A percentile compares a stretch with the other conserved stretches of the same genome.
Evolutionary conservation across 1,140 invertebrate species (phyloP).

Genomic region (Ectropis grisescens): DNA sequence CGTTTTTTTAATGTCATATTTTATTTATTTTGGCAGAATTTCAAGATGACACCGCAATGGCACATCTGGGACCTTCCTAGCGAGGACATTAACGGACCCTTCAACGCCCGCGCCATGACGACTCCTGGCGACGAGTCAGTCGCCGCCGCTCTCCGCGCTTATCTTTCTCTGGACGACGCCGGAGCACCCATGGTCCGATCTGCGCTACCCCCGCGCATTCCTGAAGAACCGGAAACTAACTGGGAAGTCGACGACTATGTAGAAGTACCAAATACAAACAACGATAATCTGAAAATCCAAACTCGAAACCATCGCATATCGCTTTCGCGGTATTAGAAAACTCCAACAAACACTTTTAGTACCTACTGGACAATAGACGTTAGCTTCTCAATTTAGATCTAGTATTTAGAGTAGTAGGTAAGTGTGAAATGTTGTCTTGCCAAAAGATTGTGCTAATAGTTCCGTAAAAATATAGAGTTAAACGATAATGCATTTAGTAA

Average conservation of each 20-base stretch:
- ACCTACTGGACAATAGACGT: too few relatives aligned
- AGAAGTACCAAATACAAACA: slow-evolving; percentile 25
- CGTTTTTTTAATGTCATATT: too few relatives aligned
- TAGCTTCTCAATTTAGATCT: too few relatives aligned
- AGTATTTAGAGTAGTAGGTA: too few relatives aligned
- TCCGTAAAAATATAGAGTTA: slow-evolving; percentile 1
- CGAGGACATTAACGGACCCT: slow-evolving; percentile 70
- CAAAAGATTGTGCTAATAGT: slow-evolving; percentile 8
- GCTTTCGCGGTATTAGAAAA: too few relatives aligned
- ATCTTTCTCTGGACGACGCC: slow-evolving; percentile 72
- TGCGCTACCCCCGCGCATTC: slow-evolving; percentile 49
- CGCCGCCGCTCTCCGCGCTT: slow-evolving; percentile 69
- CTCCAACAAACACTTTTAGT: too few relatives aligned
- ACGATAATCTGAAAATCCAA: too few relatives aligned
- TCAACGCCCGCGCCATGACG: slow-evolving; percentile 69
- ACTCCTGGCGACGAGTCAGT: slow-evolving; percentile 54
- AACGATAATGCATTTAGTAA: slow-evolving; percentile 27
- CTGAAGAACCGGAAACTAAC: slow-evolving; percentile 49
- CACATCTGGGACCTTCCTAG: slow-evolving; percentile 57
- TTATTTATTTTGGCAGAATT: slow-evolving; percentile 55
- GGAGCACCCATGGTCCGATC: slow-evolving; percentile 73
- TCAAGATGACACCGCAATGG: slow-evolving; percentile 69
- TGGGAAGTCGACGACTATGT: slow-evolving; percentile 63
- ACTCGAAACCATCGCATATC: too few relatives aligned
- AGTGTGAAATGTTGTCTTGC: slow-evolving; percentile 9